These are phyloP conservation scores for Microtus ochrogaster DNA, from an alignment of 2,113 vertebrate species.

Conservation along the genomic window DNA sequence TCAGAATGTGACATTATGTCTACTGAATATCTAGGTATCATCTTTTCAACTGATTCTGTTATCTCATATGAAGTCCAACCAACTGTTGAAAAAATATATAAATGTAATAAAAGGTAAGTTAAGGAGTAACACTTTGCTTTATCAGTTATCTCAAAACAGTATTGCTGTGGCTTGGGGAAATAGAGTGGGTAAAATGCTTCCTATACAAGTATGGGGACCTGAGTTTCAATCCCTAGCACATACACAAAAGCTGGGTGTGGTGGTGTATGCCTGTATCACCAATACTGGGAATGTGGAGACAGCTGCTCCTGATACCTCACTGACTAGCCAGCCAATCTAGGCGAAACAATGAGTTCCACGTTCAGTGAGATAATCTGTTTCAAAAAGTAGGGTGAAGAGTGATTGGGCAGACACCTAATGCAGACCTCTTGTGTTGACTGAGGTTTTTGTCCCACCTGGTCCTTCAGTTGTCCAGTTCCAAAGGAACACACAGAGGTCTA, in stretches of 20 bases:
- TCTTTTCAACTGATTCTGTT: background rate
- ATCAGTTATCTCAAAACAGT: conserved; percentile 33
- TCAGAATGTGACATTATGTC: background rate
- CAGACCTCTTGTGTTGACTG: background rate
- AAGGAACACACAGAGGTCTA: too few relatives aligned
- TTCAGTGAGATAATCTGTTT: background rate
- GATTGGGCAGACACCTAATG: background rate
- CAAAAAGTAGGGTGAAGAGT: background rate
- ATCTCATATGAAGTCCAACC: background rate
- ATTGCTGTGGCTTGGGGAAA: background rate
- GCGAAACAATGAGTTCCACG: background rate
- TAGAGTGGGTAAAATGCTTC: background rate
- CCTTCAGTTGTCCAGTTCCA: too few relatives aligned
- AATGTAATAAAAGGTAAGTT: conserved; percentile 34
- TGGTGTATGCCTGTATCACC: background rate
- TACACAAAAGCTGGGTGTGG: background rate
- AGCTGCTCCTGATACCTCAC: background rate
- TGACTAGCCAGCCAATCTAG: background rate
- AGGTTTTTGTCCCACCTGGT: too few relatives aligned
- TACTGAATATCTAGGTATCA: background rate
- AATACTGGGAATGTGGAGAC: background rate
- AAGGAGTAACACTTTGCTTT: conserved; percentile 16
- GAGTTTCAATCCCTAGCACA: background rate
- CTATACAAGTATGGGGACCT: background rate
- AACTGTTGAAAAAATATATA: conserved; percentile 42